Evolutionary conservation across 30 jellyfish, hydroid and myxozoan species (phyloP).

Genomic region (Turritopsis dohrnii): DNA sequence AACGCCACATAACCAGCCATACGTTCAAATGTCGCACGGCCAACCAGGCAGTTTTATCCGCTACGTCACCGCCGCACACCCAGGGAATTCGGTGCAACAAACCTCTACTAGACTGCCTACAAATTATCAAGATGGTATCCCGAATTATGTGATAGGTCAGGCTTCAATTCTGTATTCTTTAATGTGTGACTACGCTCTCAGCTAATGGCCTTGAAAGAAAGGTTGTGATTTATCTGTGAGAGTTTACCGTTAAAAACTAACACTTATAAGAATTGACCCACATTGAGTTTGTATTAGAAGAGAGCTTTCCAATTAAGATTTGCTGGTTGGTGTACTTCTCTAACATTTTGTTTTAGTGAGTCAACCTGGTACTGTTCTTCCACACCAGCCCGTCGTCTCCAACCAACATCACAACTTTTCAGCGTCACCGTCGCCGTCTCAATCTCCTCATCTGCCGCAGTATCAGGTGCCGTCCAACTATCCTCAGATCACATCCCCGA

Average conservation of each 20-base stretch:
- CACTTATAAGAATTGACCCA: too few species aligned
- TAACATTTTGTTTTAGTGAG: background rate
- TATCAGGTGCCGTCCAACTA: slow-evolving; percentile 4
- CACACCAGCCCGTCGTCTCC: slow-evolving; percentile 14
- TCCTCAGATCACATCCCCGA: slow-evolving; percentile 23
- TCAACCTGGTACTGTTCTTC: slow-evolving; percentile 12
- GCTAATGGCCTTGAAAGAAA: too few species aligned
- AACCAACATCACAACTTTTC: slow-evolving; percentile 25
- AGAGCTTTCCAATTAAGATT: too few species aligned
- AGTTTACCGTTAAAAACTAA: too few species aligned
- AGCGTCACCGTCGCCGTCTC: slow-evolving; percentile 28
- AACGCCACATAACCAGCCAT: background rate
- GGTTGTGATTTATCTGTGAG: too few species aligned
- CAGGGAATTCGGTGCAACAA: slow-evolving; percentile 5
- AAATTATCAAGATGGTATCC: background rate
- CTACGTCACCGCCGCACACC: slow-evolving; percentile 1
- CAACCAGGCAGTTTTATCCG: slow-evolving; percentile 11
- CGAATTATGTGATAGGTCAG: background rate
- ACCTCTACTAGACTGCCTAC: background rate
- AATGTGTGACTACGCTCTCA: too few species aligned
- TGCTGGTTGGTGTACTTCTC: background rate
- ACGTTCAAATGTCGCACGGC: slow-evolving; percentile 2
- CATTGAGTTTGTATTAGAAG: too few species aligned
- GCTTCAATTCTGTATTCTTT: background rate
- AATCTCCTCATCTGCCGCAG: background rate